Conservation (phyloP, 2,797 vertebrate genomes). For the Merluccius polli region DNA sequence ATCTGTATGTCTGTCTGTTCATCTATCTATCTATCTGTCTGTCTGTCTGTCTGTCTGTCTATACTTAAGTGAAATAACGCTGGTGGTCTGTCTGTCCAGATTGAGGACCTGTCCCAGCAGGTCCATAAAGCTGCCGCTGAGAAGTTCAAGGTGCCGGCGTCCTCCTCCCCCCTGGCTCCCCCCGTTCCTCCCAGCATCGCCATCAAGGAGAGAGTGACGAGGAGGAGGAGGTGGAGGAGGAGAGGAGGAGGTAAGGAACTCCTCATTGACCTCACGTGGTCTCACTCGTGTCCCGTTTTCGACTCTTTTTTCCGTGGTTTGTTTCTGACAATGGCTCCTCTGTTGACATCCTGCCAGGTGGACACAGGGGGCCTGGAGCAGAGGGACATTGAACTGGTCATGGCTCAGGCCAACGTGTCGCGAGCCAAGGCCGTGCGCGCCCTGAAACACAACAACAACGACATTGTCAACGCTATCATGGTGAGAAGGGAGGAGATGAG, state of each 20-base stretch:
- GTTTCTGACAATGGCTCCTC: neutral
- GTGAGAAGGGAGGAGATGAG: slow-evolving; percentile 68
- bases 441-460: slow-evolving; percentile 94
- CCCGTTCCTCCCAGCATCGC: slow-evolving; percentile 80
- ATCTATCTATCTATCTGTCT: too few relatives aligned
- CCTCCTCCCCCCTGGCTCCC: slow-evolving; percentile 79
- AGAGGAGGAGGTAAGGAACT: slow-evolving; percentile 34
- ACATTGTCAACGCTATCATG: slow-evolving; percentile 99
- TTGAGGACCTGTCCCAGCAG: slow-evolving; percentile 96
- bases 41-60: neutral
- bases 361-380: slow-evolving; percentile 91
- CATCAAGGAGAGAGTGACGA: slow-evolving; percentile 89
- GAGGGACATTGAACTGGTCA: slow-evolving; percentile 93
- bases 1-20: neutral
- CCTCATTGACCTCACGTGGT: neutral
- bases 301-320: neutral
- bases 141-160: slow-evolving; percentile 95
- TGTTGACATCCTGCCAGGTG: slow-evolving; percentile 69
- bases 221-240: slow-evolving; percentile 96
- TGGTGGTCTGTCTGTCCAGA: slow-evolving; percentile 64
- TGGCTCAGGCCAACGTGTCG: slow-evolving; percentile 96
- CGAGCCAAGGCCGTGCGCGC: slow-evolving; percentile 90
- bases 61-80: neutral
- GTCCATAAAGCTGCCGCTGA: slow-evolving; percentile 95
- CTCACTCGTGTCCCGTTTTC: neutral